Base-by-base conservation (phyloP, 2,797 vertebrate species). In the Intellagama lesueurii region DNA sequence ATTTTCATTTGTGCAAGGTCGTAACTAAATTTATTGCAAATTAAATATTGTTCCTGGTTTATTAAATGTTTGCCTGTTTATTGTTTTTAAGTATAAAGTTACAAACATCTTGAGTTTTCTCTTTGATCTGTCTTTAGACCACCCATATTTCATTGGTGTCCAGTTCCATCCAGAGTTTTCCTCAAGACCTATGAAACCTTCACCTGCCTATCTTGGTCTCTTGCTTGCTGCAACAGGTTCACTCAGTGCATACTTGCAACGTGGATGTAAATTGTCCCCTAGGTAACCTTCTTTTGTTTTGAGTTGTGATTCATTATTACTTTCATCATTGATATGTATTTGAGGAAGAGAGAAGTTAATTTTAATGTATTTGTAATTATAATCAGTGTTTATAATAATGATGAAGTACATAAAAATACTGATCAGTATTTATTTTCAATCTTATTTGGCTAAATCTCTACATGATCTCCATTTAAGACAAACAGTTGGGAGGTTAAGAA, bases 161-260 rank as follows among this genome's bases (percentile, higher is more conserved):
- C 97, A 97, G 78, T 98, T 97, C 93, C 97, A 98, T 93, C 97
- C 97, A 77, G 97, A 98, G 88, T 98, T 98, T 94, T 97, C 97
- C 88, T 98, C 97, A 60, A 96, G 97, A 92, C 97, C 97, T 3
- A 96, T 98, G 97, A 97, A 97, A 90, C 97, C 97, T 92, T 97
- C 97, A 32, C 97, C 97, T 95, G 96, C 97, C 0, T 98, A 97
- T 87, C 93, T 97, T 87, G 97, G 97, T 1, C 93, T 97, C 26
- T 93, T 98, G 94, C 96, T 98, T 89, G 97, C 97, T 16, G 96
- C 97, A 90, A 97, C 97, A 77, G 97, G 97, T 30, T 97, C 95
- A 11, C 95, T 98, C 77, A 94, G 26, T 88, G 88, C 93, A 1
- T 97, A 96, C 86, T 83, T 98, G 68, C 97, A 97, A 32, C 96